Base-by-base conservation (phyloP, 2,888 invertebrate genomes). In the Ophonus ardosiacus region DNA sequence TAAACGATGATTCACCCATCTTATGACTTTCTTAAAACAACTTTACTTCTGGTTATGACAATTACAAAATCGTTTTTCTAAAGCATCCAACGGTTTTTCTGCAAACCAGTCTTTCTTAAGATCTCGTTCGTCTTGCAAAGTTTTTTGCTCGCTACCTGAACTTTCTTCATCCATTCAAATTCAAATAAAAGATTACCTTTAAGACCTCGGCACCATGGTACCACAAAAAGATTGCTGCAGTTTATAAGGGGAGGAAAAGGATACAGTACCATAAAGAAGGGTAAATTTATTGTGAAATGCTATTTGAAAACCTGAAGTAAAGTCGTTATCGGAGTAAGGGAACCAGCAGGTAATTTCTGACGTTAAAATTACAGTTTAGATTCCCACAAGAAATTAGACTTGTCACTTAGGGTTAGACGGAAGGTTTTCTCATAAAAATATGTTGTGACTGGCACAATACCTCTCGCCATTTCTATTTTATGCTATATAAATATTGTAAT, bases 121-220 rank as follows among this genome's bases (percentile, higher is more conserved):
- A 31, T 21, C 24, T 6, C n/a, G 24, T 68, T 38, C 59, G 5
- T 59, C 59, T 17, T 51, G 43, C 43, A 51, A 51, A 51, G 43
- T 51, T 51, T 61, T 81, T 43, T 40, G 18, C 21, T 59, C 15
- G 56, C 65, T 84, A 84, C 84, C 84, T 84, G 84, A 83, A 61
- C 83, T 83, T 83, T 83, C 78, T 84, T 78, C 38, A 56, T 78
- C 65, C n/a, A 78, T 84, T 84, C 63, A 78, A 84, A 84, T 84
- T 84, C 84, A 84, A 84, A 84, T 84, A 78, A 84, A 84, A 84
- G 84, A 84, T 84, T 78, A 78, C 84, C 78, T 84, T 84, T 43
- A 84, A 84, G 84, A 84, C 84, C 56, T 63, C 78, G 10, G 38
- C 21, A n/a, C 24, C 7, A 10, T 10, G 10, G 17, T 78, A 63